Evolutionary conservation across 2,888 invertebrate species (phyloP), one percentile per base, ranked within the genome.

Genomic region (Cordilura impudica): DNA sequence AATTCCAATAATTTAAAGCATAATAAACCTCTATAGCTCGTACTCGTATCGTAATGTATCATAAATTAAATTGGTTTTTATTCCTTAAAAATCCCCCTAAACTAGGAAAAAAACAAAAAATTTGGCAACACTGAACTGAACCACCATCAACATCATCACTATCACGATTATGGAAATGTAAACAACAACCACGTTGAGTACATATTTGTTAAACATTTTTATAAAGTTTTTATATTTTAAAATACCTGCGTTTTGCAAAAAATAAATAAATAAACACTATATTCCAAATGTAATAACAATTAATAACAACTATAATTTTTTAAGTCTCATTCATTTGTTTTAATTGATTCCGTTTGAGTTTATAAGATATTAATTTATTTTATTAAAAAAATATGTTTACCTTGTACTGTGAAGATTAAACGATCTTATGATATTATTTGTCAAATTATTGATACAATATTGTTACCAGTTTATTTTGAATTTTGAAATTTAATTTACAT

Each of bases 101-200:
- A n/a, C n/a, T n/a, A n/a, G n/a, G n/a, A n/a, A n/a, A n/a, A n/a
- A n/a, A n/a, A n/a, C n/a, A n/a, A n/a, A n/a, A n/a, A n/a, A n/a
- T n/a, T n/a, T n/a, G n/a, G n/a, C n/a, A n/a, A n/a, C n/a, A n/a
- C n/a, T n/a, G n/a, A n/a, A 39, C 35, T n/a, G n/a, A 54, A 31
- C 18, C 29, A 54, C 54, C 71, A 54, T 43, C 7, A 47, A 10
- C 16, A 29, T 43, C 43, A 45, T 73, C 29, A 56, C 58, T 49
- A 58, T 49, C 31, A 47, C 54, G 63, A 54, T 63, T 72, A 63
- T 72, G 45, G 45, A 56, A 65, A 63, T 65, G 23, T 35, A 45
- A 45, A 65, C 63, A 26, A 12, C n/a, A 51, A 51, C 58, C 66
- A 74, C 73, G 31, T 74, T 60, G n/a, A 39, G n/a, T n/a, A n/a